phyloP scores from a whole-genome alignment of 2,113 vertebrate species.

The Nannobrachium achirus region DNA sequence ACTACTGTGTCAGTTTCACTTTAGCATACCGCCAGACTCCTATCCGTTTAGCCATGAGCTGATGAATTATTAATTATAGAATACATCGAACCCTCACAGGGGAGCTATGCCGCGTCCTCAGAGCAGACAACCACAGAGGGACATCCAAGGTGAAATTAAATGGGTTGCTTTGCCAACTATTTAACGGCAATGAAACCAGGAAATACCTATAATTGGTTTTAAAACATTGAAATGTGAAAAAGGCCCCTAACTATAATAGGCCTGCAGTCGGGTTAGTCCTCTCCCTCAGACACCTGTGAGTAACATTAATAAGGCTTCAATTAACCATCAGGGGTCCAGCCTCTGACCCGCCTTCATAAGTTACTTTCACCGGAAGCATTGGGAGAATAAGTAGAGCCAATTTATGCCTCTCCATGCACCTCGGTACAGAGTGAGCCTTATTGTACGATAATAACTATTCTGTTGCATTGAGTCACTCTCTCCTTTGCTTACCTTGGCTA shows the following conservation, averaged over 20 bases:
- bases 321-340: conserved; percentile 76
- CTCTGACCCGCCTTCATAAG: conserved; percentile 68
- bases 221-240: conserved; percentile 69
- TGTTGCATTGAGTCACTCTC: neutral
- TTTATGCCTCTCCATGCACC: conserved; percentile 52
- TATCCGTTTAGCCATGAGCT: conserved; percentile 69
- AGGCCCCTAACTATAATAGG: conserved; percentile 58
- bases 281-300: conserved; percentile 69
- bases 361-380: conserved; percentile 64
- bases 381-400: conserved; percentile 62
- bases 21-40: conserved; percentile 48
- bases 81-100: conserved; percentile 72
- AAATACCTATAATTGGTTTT: conserved; percentile 80
- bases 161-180: conserved; percentile 65
- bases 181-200: conserved; percentile 69
- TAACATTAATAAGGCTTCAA: conserved; percentile 78
- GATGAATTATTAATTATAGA: conserved; percentile 82
- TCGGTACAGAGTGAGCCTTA: conserved; percentile 24
- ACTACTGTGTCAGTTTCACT: conserved; percentile 58
- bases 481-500: conserved; percentile 1
- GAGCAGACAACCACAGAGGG: conserved; percentile 71
- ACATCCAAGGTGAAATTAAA: conserved; percentile 81
- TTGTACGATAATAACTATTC: conserved; percentile 8
- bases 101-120: conserved; percentile 64
- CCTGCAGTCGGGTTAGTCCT: conserved; percentile 70